Percentiles rank a stretch among this genome's conserved stretches.
phyloP scores from a whole-genome alignment of 2,888 invertebrate species.

The Epinotia nisella region DNA sequence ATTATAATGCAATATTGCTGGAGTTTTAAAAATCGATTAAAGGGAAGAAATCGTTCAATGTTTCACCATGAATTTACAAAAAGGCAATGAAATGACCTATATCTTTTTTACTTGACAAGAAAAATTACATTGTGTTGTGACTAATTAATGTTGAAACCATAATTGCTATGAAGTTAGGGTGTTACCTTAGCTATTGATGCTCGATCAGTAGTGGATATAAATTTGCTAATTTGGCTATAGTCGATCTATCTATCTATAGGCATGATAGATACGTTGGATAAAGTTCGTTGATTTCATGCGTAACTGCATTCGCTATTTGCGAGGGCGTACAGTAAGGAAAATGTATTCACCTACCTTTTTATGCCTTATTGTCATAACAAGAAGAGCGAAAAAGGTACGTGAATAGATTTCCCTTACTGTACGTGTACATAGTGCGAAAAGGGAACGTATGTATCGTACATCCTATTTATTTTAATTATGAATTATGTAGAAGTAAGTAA shows the following conservation, averaged over 20 bases:
- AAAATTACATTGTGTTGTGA: not conserved
- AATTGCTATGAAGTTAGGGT: not conserved
- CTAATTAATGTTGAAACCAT: not conserved
- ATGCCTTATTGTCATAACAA: too few species aligned
- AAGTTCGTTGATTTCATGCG: not conserved
- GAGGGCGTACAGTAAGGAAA: too few species aligned
- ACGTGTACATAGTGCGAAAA: not conserved
- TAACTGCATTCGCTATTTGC: not conserved
- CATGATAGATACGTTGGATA: not conserved
- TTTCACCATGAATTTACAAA: not conserved
- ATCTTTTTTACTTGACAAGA: not conserved
- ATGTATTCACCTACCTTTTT: too few species aligned
- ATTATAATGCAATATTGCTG: not conserved
- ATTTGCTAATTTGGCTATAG: not conserved
- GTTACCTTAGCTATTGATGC: too few species aligned
- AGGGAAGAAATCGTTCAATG: not conserved
- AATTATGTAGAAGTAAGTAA: slow-evolving; percentile 34
- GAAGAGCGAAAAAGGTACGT: too few species aligned
- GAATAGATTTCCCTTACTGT: too few species aligned
- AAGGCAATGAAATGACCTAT: not conserved
- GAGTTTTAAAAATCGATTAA: not conserved
- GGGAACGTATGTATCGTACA: not conserved
- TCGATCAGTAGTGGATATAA: too few species aligned
- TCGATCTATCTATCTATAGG: not conserved
- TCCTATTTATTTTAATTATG: slow-evolving; percentile 35